A percentile compares a stretch with the other conserved stretches of the same genome.
phyloP scores from a whole-genome alignment of 2,888 invertebrate genomes.

The Drosophila subquinaria region DNA sequence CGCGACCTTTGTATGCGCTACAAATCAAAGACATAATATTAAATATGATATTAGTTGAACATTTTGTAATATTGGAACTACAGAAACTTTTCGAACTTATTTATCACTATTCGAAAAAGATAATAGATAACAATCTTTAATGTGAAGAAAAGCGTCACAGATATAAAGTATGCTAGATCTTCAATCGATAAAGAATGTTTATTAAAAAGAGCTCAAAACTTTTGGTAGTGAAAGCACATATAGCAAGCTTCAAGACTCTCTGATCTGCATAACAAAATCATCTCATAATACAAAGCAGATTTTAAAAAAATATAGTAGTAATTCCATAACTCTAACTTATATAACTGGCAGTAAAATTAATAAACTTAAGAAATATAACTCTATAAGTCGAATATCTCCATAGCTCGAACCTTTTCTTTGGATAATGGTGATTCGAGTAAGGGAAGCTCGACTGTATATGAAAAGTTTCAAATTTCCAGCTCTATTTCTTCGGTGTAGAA shows the following conservation, averaged over 20 bases:
- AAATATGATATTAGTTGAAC: background rate
- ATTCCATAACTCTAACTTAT: no score
- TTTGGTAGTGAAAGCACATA: background rate
- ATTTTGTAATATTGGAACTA: background rate
- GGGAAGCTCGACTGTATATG: no score
- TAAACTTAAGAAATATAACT: no score
- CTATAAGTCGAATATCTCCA: no score
- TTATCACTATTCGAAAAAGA: no score
- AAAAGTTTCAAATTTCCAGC: background rate
- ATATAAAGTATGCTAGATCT: background rate
- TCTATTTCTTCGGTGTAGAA: background rate
- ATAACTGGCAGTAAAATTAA: no score
- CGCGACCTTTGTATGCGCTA: constrained; percentile 36
- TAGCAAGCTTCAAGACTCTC: background rate
- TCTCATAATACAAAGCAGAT: background rate
- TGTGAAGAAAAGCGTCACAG: no score
- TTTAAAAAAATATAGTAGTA: background rate
- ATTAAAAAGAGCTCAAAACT: background rate
- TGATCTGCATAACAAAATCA: background rate
- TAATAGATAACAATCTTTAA: no score
- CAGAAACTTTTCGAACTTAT: background rate
- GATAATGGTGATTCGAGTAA: no score
- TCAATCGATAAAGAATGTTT: background rate
- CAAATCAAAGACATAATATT: background rate
- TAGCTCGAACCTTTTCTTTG: no score